phyloP scores from a whole-genome alignment of 1,140 invertebrate species.

The Zaprionus camerounensis region DNA sequence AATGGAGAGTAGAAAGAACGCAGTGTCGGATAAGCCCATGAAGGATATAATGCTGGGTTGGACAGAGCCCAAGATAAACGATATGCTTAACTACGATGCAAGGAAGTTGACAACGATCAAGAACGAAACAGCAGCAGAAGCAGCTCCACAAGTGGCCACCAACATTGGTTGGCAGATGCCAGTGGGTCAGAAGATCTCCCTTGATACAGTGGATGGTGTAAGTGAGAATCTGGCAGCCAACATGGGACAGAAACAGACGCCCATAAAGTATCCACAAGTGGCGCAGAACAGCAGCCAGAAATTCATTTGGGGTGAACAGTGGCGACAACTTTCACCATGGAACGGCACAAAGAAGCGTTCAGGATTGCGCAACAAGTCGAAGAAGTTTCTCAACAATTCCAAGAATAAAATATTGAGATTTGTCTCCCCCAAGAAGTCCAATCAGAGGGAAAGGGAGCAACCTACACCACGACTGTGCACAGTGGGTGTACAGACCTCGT shows the following conservation, averaged over 20 bases:
- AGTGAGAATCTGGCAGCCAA: slow-evolving; percentile 70
- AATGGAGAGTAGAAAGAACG: slow-evolving; percentile 32
- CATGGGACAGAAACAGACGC: slow-evolving; percentile 73
- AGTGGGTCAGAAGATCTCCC: slow-evolving; percentile 60
- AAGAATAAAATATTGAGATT: slow-evolving; percentile 79
- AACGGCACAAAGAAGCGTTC: slow-evolving; percentile 39
- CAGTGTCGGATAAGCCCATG: slow-evolving; percentile 36
- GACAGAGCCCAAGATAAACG: slow-evolving; percentile 69
- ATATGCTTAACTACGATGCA: slow-evolving; percentile 74
- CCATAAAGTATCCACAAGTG: slow-evolving; percentile 61
- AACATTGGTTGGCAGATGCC: slow-evolving; percentile 69
- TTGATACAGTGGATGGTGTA: slow-evolving; percentile 77
- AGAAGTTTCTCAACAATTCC: slow-evolving; percentile 69
- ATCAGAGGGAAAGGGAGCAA: slow-evolving; percentile 32
- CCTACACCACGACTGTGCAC: slow-evolving; percentile 49
- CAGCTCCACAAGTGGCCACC: slow-evolving; percentile 63
- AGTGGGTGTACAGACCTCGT: slow-evolving; percentile 75
- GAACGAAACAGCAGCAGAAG: slow-evolving; percentile 33
- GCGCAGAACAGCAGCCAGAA: slow-evolving; percentile 54
- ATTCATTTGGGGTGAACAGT: slow-evolving; percentile 75
- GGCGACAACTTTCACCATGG: slow-evolving; percentile 72
- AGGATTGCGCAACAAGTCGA: slow-evolving; percentile 56
- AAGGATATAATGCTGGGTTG: slow-evolving; percentile 71
- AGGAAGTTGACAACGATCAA: slow-evolving; percentile 47
- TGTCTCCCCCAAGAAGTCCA: slow-evolving; percentile 75